Evolutionary conservation across 2,888 invertebrate genomes (phyloP).

Genomic region (Galerucella calmariensis): DNA sequence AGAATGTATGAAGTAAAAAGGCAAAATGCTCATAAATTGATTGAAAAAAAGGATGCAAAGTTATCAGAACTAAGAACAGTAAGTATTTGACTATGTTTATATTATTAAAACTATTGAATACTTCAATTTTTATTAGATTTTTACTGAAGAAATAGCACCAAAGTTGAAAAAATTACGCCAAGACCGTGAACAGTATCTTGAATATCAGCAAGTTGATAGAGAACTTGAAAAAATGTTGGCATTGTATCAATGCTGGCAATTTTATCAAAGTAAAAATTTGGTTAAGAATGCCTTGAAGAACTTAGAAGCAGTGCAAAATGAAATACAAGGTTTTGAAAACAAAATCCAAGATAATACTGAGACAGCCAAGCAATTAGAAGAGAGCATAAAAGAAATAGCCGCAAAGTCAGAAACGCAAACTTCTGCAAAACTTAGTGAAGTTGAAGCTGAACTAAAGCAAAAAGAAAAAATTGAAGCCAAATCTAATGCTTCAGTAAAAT

Average conservation of each 20-base stretch:
- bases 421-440: constrained; percentile 71
- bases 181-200: constrained; percentile 85
- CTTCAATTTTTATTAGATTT: constrained; percentile 66
- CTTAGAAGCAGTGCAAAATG: constrained; percentile 52
- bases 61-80: constrained; percentile 76
- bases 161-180: constrained; percentile 85
- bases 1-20: constrained; percentile 96
- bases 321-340: constrained; percentile 60
- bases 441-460: constrained; percentile 74
- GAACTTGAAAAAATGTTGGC: constrained; percentile 85
- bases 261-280: constrained; percentile 62
- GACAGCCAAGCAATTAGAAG: constrained; percentile 68
- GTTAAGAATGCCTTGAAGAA: constrained; percentile 52
- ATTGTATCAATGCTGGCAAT: constrained; percentile 80
- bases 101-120: background rate
- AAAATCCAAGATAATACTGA: constrained; percentile 68
- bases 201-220: constrained; percentile 86
- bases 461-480: constrained; percentile 77
- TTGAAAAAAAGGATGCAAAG: constrained; percentile 93
- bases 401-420: constrained; percentile 76
- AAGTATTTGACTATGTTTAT: constrained; percentile 20
- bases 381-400: constrained; percentile 73
- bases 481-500: constrained; percentile 72
- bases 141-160: constrained; percentile 90
- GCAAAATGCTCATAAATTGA: constrained; percentile 83